Conservation (phyloP, 2,797 vertebrate species). For the Crenuchus spilurus region DNA sequence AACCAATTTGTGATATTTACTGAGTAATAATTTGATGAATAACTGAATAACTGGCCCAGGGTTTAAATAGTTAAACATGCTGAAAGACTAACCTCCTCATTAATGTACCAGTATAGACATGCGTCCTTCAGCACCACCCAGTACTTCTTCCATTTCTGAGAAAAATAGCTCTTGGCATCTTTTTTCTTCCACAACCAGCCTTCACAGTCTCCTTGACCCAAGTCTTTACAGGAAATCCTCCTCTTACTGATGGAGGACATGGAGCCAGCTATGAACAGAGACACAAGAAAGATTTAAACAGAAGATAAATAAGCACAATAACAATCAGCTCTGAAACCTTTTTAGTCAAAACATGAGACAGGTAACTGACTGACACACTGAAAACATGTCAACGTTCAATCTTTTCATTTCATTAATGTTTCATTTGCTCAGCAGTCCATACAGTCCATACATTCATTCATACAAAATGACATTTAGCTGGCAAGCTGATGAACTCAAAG, state of each 20-base stretch:
- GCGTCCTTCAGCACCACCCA: conserved; percentile 98
- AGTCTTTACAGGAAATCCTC: conserved; percentile 94
- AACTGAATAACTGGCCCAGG: neutral
- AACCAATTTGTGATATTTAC: no score
- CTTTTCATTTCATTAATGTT: no score
- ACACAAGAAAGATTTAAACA: conserved; percentile 7
- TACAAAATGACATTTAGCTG: no score
- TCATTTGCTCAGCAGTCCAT: no score
- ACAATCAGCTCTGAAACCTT: neutral
- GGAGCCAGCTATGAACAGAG: conserved; percentile 76
- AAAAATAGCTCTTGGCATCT: conserved; percentile 99
- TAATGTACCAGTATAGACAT: conserved; percentile 98
- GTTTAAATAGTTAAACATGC: neutral
- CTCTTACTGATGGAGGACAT: conserved; percentile 93
- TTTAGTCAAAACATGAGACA: no score
- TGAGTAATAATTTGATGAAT: neutral
- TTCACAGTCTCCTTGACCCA: conserved; percentile 96
- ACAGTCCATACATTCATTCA: no score
- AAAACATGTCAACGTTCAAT: no score
- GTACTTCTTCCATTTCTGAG: conserved; percentile 99
- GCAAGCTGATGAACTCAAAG: no score
- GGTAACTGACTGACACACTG: no score
- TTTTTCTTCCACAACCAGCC: conserved; percentile 99
- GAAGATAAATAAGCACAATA: neutral
- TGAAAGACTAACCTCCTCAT: conserved; percentile 88